Percentiles rank a stretch among this genome's conserved stretches.
Evolutionary conservation across 2,888 invertebrate genomes (phyloP).

Genomic region (Ophion ventricosus): DNA sequence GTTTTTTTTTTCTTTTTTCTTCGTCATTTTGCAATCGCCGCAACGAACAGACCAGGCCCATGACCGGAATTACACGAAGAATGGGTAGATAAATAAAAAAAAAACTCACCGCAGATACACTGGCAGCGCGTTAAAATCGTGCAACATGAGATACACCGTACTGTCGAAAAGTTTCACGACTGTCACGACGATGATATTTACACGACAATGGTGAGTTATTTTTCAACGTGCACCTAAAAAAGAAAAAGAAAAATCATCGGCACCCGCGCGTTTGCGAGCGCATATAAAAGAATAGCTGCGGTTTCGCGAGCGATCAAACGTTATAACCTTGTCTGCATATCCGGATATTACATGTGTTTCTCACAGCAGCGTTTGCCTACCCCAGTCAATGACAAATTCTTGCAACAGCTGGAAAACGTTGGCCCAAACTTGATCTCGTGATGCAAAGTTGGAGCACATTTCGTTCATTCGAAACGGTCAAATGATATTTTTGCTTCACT

Average conservation of each 20-base stretch:
- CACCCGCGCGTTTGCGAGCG: not conserved
- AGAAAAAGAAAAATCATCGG: not conserved
- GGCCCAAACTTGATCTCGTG: not conserved
- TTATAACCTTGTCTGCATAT: constrained; percentile 51
- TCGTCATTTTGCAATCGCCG: not conserved
- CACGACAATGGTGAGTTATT: constrained; percentile 57
- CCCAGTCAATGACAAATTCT: constrained; percentile 38
- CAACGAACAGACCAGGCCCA: not conserved
- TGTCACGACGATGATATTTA: constrained; percentile 28
- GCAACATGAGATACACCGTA: constrained; percentile 46
- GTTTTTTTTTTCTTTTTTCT: constrained; percentile 12
- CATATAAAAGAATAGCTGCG: constrained; percentile 1
- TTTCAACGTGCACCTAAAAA: not conserved
- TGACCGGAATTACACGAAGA: constrained; percentile 9
- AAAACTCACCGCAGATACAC: not conserved
- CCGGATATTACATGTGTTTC: constrained; percentile 56
- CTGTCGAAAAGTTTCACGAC: constrained; percentile 44
- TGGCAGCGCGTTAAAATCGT: not conserved
- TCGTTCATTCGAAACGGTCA: not conserved
- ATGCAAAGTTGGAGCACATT: not conserved
- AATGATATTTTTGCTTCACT: not conserved
- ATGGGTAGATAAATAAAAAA: constrained; percentile 35
- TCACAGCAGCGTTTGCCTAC: constrained; percentile 56
- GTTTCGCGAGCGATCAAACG: not conserved
- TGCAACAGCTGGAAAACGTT: not conserved